Conservation (phyloP, 1,140 invertebrate genomes). For the Spodoptera frugiperda region DNA sequence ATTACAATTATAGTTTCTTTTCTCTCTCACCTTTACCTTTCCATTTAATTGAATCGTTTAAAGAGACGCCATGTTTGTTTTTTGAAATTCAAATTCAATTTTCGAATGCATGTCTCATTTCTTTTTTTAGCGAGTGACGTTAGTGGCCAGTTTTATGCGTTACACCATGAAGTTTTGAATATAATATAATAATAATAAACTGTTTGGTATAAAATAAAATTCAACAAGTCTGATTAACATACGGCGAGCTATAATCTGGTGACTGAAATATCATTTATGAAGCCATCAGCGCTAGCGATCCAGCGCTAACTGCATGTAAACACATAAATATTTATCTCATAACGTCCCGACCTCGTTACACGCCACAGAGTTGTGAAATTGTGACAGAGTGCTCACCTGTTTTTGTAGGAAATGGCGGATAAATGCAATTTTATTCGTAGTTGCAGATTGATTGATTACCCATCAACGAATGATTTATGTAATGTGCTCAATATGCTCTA, state of each 20-base stretch:
- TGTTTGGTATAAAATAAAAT: constrained; percentile 13
- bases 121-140: no score
- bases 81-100: not conserved
- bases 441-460: no score
- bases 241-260: constrained; percentile 27
- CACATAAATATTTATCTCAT: constrained; percentile 46
- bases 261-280: constrained; percentile 45
- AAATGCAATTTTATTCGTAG: no score
- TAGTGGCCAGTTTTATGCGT: not conserved
- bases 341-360: constrained; percentile 26
- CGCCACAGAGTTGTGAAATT: not conserved
- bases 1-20: constrained; percentile 34
- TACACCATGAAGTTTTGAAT: not conserved
- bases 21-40: not conserved
- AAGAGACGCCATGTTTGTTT: not conserved
- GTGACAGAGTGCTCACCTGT: not conserved
- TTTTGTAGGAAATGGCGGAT: not conserved
- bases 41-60: constrained; percentile 17
- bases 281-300: constrained; percentile 41
- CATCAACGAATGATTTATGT: no score
- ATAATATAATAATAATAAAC: no score
- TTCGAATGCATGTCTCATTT: no score
- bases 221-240: constrained; percentile 36
- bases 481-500: no score
- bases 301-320: constrained; percentile 45